Percentiles rank a stretch among this genome's conserved stretches.
Evolutionary conservation across 2,888 invertebrate species (phyloP).

Genomic region (Azorinus chamasolen): DNA sequence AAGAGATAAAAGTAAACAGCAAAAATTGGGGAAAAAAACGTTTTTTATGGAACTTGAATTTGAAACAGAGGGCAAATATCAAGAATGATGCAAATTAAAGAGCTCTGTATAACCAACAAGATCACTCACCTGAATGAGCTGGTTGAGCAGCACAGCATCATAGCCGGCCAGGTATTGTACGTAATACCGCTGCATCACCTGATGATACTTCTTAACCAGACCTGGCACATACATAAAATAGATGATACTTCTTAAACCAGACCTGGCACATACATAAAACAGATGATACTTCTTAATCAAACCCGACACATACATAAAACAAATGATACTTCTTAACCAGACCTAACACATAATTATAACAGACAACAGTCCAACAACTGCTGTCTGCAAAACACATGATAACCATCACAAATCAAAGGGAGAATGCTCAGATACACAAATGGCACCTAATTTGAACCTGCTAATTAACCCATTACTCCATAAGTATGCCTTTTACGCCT

Average conservation of each 20-base stretch:
- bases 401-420: no score
- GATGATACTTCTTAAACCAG: slow-evolving; percentile 98
- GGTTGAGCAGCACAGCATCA: slow-evolving; percentile 96
- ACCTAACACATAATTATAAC: slow-evolving; percentile 83
- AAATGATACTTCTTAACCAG: slow-evolving; percentile 96
- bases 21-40: no score
- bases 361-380: slow-evolving; percentile 97
- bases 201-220: slow-evolving; percentile 97
- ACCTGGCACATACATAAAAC: slow-evolving; percentile 83
- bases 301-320: slow-evolving; percentile 83
- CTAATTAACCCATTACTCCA: no score
- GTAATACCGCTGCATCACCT: slow-evolving; percentile 98
- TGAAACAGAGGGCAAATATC: no score
- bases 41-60: no score
- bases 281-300: slow-evolving; percentile 97
- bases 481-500: no score
- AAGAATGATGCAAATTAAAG: no score
- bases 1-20: no score
- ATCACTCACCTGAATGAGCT: slow-evolving; percentile 82
- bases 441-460: no score
- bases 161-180: slow-evolving; percentile 98
- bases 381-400: no score
- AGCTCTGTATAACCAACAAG: no score
- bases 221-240: slow-evolving; percentile 83
- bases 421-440: no score